These are phyloP conservation scores for Eutolmus rufibarbis DNA, from an alignment of 2,888 invertebrate species.

Conservation along the genomic window DNA sequence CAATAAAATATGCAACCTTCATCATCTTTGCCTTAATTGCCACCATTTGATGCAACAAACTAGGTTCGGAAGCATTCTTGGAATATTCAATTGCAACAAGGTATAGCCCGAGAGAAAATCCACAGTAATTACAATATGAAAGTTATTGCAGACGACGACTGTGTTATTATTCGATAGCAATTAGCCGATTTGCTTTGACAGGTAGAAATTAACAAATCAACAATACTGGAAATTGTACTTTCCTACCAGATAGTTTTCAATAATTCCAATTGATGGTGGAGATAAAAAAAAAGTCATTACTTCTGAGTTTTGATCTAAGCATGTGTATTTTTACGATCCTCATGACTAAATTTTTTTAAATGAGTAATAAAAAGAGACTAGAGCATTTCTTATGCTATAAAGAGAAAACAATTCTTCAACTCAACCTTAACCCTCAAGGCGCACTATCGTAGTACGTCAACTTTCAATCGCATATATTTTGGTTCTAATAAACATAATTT, in stretches of 20 bases:
- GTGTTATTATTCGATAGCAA: background rate
- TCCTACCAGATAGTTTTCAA: background rate
- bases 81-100: background rate
- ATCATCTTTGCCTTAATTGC: background rate
- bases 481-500: too few species aligned
- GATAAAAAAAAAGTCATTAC: background rate
- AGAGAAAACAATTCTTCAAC: too few species aligned
- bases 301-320: background rate
- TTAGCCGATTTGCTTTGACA: background rate
- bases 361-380: too few species aligned
- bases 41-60: background rate
- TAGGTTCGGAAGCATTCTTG: background rate
- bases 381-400: too few species aligned
- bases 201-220: background rate
- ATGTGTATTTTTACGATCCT: background rate
- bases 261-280: background rate
- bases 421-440: too few species aligned
- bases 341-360: too few species aligned
- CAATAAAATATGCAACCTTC: background rate
- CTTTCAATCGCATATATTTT: too few species aligned
- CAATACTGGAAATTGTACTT: background rate
- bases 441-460: too few species aligned
- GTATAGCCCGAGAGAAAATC: background rate
- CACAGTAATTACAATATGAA: constrained; percentile 10
- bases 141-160: constrained; percentile 8